A percentile compares a stretch with the other conserved stretches of the same genome.
phyloP scores from a whole-genome alignment of 2,888 invertebrate genomes.

The Hyles lineata region DNA sequence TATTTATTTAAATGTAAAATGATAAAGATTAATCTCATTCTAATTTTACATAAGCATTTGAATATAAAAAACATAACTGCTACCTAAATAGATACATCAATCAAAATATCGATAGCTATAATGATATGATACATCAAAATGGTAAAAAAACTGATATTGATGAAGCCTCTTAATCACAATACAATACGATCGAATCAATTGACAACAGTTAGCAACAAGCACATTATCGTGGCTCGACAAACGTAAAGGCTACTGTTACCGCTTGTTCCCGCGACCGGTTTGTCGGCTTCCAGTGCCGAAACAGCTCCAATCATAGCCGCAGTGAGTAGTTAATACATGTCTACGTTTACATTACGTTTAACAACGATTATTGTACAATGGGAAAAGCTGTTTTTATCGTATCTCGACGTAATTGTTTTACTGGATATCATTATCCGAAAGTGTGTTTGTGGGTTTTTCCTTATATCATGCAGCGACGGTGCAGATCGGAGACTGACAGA shows the following conservation, averaged over 20 bases:
- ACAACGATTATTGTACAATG: neutral
- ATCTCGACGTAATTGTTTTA: neutral
- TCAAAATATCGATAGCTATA: neutral
- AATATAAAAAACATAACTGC: neutral
- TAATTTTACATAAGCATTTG: neutral
- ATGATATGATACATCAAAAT: neutral
- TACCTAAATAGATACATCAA: neutral
- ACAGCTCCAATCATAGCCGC: constrained; percentile 68
- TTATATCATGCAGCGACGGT: no score
- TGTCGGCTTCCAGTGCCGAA: constrained; percentile 66
- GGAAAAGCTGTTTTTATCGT: neutral
- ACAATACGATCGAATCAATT: constrained; percentile 24
- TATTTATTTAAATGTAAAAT: no score
- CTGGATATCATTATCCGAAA: no score
- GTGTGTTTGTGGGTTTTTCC: no score
- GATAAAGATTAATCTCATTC: no score
- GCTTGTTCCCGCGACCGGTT: constrained; percentile 69
- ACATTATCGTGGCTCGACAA: constrained; percentile 72
- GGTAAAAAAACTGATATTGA: constrained; percentile 1
- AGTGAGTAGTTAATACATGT: constrained; percentile 40
- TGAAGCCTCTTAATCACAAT: constrained; percentile 21
- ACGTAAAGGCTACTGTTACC: constrained; percentile 79
- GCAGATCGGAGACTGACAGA: no score
- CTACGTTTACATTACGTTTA: neutral
- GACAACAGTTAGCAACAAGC: constrained; percentile 49